phyloP scores from a whole-genome alignment of 2,113 vertebrate genomes.

The Pteruthius melanotis region DNA sequence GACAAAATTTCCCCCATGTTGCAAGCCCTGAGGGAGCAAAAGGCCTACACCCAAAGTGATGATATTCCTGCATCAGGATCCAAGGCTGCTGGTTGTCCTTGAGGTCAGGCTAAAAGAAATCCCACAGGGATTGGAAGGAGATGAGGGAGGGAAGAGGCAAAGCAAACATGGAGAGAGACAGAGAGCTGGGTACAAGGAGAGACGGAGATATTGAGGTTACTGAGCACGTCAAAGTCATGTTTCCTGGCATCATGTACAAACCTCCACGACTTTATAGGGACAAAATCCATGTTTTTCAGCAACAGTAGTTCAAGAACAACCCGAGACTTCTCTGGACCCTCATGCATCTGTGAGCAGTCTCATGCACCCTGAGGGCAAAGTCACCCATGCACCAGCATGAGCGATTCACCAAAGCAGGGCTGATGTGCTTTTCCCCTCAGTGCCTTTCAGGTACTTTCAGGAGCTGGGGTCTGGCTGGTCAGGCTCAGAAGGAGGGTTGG shows the following conservation, averaged over 20 bases:
- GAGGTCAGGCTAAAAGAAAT: background rate
- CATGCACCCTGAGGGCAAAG: background rate
- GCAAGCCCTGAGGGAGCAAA: background rate
- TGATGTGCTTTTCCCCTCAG: fast-evolving
- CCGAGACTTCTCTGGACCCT: background rate
- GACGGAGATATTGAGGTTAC: background rate
- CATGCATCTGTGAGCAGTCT: fast-evolving
- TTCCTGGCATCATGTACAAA: background rate
- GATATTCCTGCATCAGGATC: background rate
- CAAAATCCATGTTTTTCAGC: background rate
- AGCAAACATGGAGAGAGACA: background rate
- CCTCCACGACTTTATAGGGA: background rate
- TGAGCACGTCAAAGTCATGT: background rate
- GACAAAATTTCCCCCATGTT: background rate
- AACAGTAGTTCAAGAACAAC: background rate
- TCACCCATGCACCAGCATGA: fast-evolving
- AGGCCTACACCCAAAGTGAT: background rate
- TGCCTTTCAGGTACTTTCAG: background rate
- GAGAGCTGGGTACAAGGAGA: background rate
- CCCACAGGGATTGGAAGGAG: background rate
- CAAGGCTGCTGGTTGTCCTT: background rate
- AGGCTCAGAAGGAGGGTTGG: background rate
- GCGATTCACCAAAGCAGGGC: background rate
- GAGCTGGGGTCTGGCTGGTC: background rate
- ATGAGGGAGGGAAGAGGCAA: background rate